Evolutionary conservation across 2,797 vertebrate species (phyloP).

Genomic region (Eidolon dupreanum): DNA sequence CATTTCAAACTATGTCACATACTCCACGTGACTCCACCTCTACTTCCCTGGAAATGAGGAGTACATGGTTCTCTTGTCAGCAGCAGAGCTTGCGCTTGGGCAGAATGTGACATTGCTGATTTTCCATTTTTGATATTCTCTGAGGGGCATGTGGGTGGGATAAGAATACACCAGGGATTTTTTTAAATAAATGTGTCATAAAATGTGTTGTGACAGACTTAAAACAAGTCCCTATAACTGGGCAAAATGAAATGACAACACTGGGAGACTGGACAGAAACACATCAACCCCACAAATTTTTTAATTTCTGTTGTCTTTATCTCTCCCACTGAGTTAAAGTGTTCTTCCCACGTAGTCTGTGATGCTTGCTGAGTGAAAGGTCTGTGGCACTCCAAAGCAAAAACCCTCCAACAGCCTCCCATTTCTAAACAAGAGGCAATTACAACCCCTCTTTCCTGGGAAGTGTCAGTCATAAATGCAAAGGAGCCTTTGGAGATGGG

Average conservation of each 20-base stretch:
- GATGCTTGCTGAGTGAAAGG: not conserved
- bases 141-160: not conserved
- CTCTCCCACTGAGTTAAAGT: conserved; percentile 39
- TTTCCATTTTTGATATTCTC: not conserved
- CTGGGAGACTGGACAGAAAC: not conserved
- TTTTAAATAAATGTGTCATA: not conserved
- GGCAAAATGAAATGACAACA: not conserved
- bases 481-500: conserved; percentile 51
- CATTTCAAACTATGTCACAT: not conserved
- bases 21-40: not conserved
- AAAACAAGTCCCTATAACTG: conserved; percentile 30
- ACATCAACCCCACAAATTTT: not conserved
- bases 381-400: conserved; percentile 48
- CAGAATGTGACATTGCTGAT: not conserved
- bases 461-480: conserved; percentile 67
- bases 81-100: not conserved
- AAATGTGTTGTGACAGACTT: conserved; percentile 46
- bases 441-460: conserved; percentile 54
- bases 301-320: not conserved
- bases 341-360: not conserved
- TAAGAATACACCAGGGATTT: not conserved
- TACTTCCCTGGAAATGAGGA: not conserved
- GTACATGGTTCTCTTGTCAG: not conserved
- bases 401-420: conserved; percentile 3
- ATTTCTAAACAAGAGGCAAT: conserved; percentile 60